Evolutionary conservation across 2,888 invertebrate genomes (phyloP).

Genomic region (Bombylius major): DNA sequence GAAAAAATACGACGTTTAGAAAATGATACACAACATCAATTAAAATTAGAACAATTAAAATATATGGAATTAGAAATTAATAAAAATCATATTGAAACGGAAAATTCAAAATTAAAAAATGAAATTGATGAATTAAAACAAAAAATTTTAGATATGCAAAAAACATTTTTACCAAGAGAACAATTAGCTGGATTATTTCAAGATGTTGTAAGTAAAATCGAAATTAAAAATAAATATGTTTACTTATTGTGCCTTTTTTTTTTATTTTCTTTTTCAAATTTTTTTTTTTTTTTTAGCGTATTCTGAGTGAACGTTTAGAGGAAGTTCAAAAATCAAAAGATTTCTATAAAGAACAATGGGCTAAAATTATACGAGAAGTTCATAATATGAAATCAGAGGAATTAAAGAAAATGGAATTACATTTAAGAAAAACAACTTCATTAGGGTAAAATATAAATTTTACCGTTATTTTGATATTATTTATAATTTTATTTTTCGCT

Average conservation of each 20-base stretch:
- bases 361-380: constrained; percentile 52
- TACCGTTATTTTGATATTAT: too few relatives aligned
- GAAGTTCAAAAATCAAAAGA: constrained; percentile 52
- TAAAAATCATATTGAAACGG: constrained; percentile 35
- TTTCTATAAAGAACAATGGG: constrained; percentile 68
- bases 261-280: too few relatives aligned
- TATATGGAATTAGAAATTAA: constrained; percentile 37
- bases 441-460: constrained; percentile 1
- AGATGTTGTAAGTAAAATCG: constrained; percentile 42
- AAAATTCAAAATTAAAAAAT: constrained; percentile 27
- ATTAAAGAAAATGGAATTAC: constrained; percentile 9
- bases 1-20: constrained; percentile 46
- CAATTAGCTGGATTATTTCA: constrained; percentile 53
- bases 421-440: constrained; percentile 4
- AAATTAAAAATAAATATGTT: background rate
- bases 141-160: constrained; percentile 35
- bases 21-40: constrained; percentile 43
- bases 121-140: constrained; percentile 22
- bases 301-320: constrained; percentile 50
- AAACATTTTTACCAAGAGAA: constrained; percentile 49
- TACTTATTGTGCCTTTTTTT: background rate
- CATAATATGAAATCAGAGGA: constrained; percentile 42
- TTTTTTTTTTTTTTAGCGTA: constrained; percentile 31
- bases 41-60: constrained; percentile 39
- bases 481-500: background rate